Evolutionary conservation across 2,888 invertebrate genomes (phyloP), one percentile per base, ranked within the genome.

Genomic region (Portevinia maculata): DNA sequence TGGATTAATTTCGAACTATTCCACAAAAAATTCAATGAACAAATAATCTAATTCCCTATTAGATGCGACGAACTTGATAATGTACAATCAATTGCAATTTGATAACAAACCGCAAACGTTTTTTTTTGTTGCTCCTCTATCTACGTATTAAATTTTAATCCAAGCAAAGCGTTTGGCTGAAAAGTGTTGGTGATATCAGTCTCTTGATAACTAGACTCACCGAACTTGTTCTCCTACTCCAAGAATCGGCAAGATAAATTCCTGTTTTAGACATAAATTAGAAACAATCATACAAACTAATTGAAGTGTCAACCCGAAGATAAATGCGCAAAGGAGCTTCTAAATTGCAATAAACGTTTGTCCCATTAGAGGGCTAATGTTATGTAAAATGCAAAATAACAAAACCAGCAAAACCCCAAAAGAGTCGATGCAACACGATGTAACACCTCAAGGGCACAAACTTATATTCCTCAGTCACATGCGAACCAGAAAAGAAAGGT

Each of bases 361-460:
- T 50, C 9, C 24, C 11, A 17, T 15, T n/a, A 17, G 21, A 76
- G 70, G 78, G 73, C 46, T 79, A 73, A 79, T 73, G 37, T 73
- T 79, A 79, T 65, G 37, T 65, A 65, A 73, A 79, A 71, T 15
- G n/a, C n/a, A n/a, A n/a, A n/a, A n/a, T n/a, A n/a, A n/a, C 8
- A 48, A 65, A 32, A 24, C 24, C 9, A 50, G n/a, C 41, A 15
- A 50, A 7, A 46, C 13, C 3, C 32, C 39, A n/a, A 9, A 41
- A 48, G 13, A 59, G 2, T 41, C 28, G 37, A 53, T 41, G 55
- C 3, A 28, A 64, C n/a, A 48, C 15, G 13, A 3, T 48, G n/a
- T 34, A 15, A 15, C 52, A 32, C 41, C 37, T 64, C 65, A 65
- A 65, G 53, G 65, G 62, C 62, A 34, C 62, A 62, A 48, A 24